Evolutionary conservation across 2,888 invertebrate genomes (phyloP).

Genomic region (Drosophila infuscata): DNA sequence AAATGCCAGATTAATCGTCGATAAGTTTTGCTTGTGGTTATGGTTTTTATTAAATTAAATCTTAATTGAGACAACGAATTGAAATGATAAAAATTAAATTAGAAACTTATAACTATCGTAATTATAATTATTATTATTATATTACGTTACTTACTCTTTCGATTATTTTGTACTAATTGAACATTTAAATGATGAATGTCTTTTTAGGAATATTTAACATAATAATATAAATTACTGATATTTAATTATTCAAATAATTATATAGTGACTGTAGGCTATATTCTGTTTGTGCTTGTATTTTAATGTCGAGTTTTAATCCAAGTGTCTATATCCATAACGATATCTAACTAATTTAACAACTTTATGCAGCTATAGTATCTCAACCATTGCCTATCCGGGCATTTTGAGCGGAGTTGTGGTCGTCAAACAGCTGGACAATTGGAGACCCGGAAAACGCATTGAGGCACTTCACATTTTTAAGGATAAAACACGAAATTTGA

Average conservation of each 20-base stretch:
- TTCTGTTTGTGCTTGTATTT: neutral
- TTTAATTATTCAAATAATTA: neutral
- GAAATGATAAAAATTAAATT: neutral
- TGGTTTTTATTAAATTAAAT: too few relatives aligned
- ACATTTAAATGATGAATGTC: too few relatives aligned
- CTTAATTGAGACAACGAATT: neutral
- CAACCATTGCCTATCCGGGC: slow-evolving; percentile 91
- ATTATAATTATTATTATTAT: too few relatives aligned
- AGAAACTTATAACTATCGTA: neutral
- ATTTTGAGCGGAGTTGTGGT: slow-evolving; percentile 86
- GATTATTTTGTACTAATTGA: too few relatives aligned
- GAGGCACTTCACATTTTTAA: slow-evolving; percentile 76
- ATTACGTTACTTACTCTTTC: too few relatives aligned
- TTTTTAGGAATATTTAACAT: too few relatives aligned
- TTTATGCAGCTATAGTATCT: slow-evolving; percentile 88
- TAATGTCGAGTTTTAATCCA: neutral
- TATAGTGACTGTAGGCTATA: neutral
- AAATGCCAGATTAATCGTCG: neutral
- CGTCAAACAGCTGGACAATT: slow-evolving; percentile 88
- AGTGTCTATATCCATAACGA: neutral
- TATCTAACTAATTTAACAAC: neutral
- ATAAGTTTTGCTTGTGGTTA: neutral
- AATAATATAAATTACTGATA: neutral
- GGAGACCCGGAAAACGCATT: slow-evolving; percentile 88
- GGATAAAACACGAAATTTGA: slow-evolving; percentile 83